Evolutionary conservation across 2,113 vertebrate species (phyloP).

Genomic region (Quiscalus mexicanus): DNA sequence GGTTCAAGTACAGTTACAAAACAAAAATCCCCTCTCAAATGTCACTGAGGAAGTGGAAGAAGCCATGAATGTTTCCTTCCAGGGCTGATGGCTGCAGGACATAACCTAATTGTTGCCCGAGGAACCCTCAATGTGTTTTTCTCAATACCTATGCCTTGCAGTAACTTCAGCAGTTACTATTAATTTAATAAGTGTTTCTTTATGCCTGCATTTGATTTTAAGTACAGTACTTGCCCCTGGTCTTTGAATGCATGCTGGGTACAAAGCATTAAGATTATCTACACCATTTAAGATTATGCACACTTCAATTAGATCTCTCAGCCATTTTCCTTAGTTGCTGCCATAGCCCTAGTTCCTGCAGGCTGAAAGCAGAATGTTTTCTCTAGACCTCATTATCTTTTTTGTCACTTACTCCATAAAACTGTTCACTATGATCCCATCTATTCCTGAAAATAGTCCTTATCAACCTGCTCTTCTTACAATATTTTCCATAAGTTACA

Average conservation of each 20-base stretch:
- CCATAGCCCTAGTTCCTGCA: background rate
- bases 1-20: conserved; percentile 24
- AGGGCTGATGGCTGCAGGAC: conserved; percentile 47
- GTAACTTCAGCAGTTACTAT: conserved; percentile 68
- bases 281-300: conserved; percentile 74
- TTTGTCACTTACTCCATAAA: background rate
- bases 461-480: background rate
- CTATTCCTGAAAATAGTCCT: background rate
- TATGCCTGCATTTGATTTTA: conserved; percentile 62
- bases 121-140: conserved; percentile 47
- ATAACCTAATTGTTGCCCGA: conserved; percentile 63
- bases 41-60: conserved; percentile 46
- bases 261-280: conserved; percentile 75
- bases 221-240: conserved; percentile 69
- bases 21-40: background rate
- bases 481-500: background rate
- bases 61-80: background rate
- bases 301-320: conserved; percentile 66
- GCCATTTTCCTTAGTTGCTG: background rate
- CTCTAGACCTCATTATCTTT: conserved; percentile 10
- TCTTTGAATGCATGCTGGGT: conserved; percentile 69
- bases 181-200: conserved; percentile 72
- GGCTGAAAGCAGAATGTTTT: conserved; percentile 10
- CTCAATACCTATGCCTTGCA: conserved; percentile 65
- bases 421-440: background rate